Conservation (phyloP, 1,140 invertebrate genomes). For the Bradysia coprophila region DNA sequence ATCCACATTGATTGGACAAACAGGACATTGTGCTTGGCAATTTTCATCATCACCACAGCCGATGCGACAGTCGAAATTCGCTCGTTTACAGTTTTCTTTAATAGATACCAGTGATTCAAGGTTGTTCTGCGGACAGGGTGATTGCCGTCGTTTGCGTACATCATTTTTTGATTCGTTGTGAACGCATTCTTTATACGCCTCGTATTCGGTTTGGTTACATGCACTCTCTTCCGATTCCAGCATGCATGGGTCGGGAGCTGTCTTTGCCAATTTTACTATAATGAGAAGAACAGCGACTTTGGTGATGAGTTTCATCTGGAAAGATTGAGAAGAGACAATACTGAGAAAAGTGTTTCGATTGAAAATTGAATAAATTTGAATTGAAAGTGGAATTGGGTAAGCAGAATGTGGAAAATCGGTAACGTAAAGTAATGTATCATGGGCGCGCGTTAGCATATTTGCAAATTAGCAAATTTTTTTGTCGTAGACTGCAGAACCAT, state of each 20-base stretch:
- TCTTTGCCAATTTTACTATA: too few species aligned
- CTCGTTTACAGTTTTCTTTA: background rate
- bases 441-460: too few species aligned
- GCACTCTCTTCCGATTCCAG: slow-evolving; percentile 1
- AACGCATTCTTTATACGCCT: slow-evolving; percentile 7
- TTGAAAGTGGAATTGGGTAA: too few species aligned
- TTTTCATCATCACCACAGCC: background rate
- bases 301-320: too few species aligned
- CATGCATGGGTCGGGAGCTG: slow-evolving; percentile 2
- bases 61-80: background rate
- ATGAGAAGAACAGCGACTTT: too few species aligned
- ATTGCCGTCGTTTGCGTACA: background rate
- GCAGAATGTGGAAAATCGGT: too few species aligned
- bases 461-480: too few species aligned
- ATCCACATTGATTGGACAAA: background rate
- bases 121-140: slow-evolving; percentile 4
- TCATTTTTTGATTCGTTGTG: slow-evolving; percentile 4
- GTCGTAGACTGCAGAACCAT: too few species aligned
- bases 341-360: too few species aligned
- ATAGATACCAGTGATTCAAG: background rate
- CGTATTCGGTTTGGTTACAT: slow-evolving; percentile 8
- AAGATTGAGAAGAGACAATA: too few species aligned
- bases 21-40: background rate
- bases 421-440: too few species aligned
- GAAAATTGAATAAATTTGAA: too few species aligned